These are phyloP conservation scores for Psix sp. DNA, from an alignment of 1,140 invertebrate species.

Conservation along the genomic window DNA sequence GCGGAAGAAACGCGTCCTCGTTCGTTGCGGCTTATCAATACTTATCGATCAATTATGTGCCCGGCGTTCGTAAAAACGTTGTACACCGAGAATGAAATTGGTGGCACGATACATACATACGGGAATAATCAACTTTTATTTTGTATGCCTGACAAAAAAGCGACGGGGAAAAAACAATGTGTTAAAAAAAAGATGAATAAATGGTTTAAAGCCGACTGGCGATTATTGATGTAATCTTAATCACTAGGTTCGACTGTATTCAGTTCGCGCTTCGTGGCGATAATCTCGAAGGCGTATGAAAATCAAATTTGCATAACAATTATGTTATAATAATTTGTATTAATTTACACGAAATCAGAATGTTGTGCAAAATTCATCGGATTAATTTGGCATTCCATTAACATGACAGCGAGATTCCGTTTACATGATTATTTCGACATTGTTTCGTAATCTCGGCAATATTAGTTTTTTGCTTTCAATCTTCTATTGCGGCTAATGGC, in stretches of 20 bases:
- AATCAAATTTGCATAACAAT: background rate
- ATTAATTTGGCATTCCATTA: slow-evolving; percentile 11
- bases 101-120: no score
- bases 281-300: background rate
- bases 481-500: slow-evolving; percentile 1
- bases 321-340: slow-evolving; percentile 3
- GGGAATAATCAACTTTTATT: no score
- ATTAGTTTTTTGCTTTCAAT: slow-evolving; percentile 16
- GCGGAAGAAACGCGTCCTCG: slow-evolving; percentile 24
- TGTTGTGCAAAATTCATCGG: slow-evolving; percentile 3
- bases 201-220: no score
- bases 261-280: no score
- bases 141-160: no score
- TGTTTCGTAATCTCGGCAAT: slow-evolving; percentile 9
- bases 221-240: no score
- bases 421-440: slow-evolving; percentile 14
- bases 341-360: background rate
- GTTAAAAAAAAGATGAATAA: no score
- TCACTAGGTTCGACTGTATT: no score
- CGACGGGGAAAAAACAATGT: no score
- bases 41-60: slow-evolving; percentile 45
- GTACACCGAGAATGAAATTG: background rate
- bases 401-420: background rate
- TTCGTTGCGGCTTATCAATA: slow-evolving; percentile 34
- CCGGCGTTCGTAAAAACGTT: background rate